Evolutionary conservation across 30 jellyfish, hydroid and myxozoan genomes (phyloP), one percentile per base, ranked within the genome.

Genomic region (Aurelia aurita complex sp. Pacific): DNA sequence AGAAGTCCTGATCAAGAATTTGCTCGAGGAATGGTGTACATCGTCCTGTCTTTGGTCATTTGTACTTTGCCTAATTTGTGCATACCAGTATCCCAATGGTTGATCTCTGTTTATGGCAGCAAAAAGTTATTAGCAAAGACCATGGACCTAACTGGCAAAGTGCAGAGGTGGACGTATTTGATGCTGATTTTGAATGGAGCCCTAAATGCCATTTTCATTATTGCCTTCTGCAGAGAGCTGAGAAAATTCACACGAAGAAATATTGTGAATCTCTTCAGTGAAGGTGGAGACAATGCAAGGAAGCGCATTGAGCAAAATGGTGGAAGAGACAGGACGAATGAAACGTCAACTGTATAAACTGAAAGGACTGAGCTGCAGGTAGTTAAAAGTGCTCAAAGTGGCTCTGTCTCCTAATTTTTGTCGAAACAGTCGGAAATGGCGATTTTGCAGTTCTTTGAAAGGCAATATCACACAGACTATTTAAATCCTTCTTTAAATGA

Each of bases 31-130:
- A 87, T 79, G 83, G 77, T 72, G 32, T 68, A 77, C 61, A 78
- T 87, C 34, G 54, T 87, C 43, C 64, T 84, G 32, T 54, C 85
- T 3, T 65, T 87, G 14, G 18, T 76, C 2, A 10, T 79, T 11
- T 78, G 89, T 69, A 35, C 18, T 15, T 17, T 72, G 50, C 96
- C 96, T 14, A 75, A 87, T 70, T 65, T 87, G 62, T 63, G 34
- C n/a, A n/a, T 79, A 5, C 15, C 81, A 7, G 80, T 66, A 0
- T 64, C 32, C 12, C 5, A 14, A 4, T 63, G 73, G 29, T 14
- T 64, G 15, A 71, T 16, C 32, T 13, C 19, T 61, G 33, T 73
- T 42, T 16, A 73, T 51, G 38, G 36, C 34, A 14, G 34, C 71
- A 46, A 23, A 2, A 42, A 63, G 23, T n/a, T 38, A 38, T 7